Evolutionary conservation across 2,113 vertebrate genomes (phyloP), one percentile per base, ranked within the genome.

Genomic region (Oreochromis tanganicae): DNA sequence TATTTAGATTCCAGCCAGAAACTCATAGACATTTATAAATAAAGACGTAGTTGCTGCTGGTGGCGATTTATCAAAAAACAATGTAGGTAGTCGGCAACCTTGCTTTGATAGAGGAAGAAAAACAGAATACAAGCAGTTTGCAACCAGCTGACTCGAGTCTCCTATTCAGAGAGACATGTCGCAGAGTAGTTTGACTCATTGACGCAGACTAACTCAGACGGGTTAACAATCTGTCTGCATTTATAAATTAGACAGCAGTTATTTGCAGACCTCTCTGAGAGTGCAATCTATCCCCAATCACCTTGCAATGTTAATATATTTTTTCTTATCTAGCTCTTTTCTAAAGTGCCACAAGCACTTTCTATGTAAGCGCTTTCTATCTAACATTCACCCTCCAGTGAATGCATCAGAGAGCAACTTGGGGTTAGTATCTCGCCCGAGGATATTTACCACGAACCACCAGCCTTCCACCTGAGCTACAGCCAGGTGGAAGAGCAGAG

Each of bases 201-300:
- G 68, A 46, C 0, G 5, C 41, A 73, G 41, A 73, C 9, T 1
- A 27, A 73, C 68, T 73, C n/a, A 43, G 38, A 43, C 8, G 0
- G n/a, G 12, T 71, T 71, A 41, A 24, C 66, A 43, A 43, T 71
- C 38, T 24, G 66, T 71, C 36, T 71, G 66, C 3, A 1, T 43
- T 71, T 46, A 73, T 46, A 27, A 73, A 73, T 29, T 27, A 73
- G 21, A 46, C 5, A 17, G 41, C 27, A 73, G 8, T 73, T 73
- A 73, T 73, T 73, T 46, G 36, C 36, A 46, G 38, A 73, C 68
- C 68, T 46, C 21, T 73, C 21, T 73, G 38, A 27, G 68, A 73
- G 68, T 17, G 36, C 12, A 71, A 38, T 66, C 61, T n/a, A 66
- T 66, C 17, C 34, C 38, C n/a, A 16, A 43, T 71, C 38, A 43